Base-by-base conservation (phyloP, 2,113 vertebrate genomes). In the Megalops atlanticus region DNA sequence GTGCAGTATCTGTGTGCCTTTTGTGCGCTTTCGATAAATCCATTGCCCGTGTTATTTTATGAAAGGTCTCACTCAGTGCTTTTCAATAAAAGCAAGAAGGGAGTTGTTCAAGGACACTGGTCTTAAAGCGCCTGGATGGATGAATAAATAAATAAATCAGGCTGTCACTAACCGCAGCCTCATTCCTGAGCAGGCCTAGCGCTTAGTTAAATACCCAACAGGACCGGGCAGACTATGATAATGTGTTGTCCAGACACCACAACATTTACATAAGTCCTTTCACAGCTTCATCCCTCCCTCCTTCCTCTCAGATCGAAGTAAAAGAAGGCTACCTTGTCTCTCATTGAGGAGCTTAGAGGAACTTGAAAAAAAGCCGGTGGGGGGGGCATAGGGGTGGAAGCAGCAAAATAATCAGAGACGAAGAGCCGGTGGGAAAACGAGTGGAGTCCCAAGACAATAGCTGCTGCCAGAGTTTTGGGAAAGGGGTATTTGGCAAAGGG, bases 391-490 rank as follows among this genome's bases (percentile, higher is more conserved):
- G 86, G 87, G 52, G 84, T 85, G 83, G 80, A 72, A 72, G 49
- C 38, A 31, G 73, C 45, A 87, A 86, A 89, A 92, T 90, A 91
- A 86, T 88, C 85, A 89, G 91, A 86, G 77, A 83, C 52, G 73
- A 82, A 86, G 1, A 0, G 79, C 86, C 90, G 84, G 69, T 4
- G 80, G 89, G 87, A 92, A 91, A 86, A 84, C 27, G 85, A 80
- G 77, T 83, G 88, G 74, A 81, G 87, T 93, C 93, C 91, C 91
- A 82, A 83, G 91, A 92, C 92, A 94, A 90, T 80, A 79, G 90
- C 89, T 85, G 84, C 82, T 86, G 94, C 93, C 92, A 94, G 93
- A 93, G 89, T 89, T 80, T 83, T 52, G 89, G 89, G 82, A n/a
- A 74, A 83, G 82, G 83, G 83, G 80, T 40, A 78, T 88, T 83